Evolutionary conservation across 1,140 invertebrate species (phyloP), one percentile per base, ranked within the genome.

Genomic region (Heliothis subflexa): DNA sequence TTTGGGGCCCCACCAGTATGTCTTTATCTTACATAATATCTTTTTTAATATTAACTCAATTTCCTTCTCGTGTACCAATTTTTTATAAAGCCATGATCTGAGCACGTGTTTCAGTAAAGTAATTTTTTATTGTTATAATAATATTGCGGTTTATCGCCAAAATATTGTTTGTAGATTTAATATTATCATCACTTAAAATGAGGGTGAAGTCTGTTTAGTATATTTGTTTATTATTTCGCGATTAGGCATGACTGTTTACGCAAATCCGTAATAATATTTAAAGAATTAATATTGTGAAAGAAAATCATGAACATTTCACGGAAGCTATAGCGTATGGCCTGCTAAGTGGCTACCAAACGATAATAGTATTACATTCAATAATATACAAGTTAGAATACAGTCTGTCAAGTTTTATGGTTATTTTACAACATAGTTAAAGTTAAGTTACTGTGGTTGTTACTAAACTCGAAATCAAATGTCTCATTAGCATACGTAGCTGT

Each of bases 401-500:
- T 57, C 21, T 57, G 61, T 64, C 16, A 64, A n/a, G 45, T 47
- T 16, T 45, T 18, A 64, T 40, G n/a, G 62, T 49, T 25, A 49
- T 21, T 66, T 49, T 50, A 68, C 21, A 21, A 49, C 18, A 21
- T 13, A 50, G 11, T 68, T n/a, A 40, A 68, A 1, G 64, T 50
- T 11, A 68, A 49, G 12, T 68, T 7, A 68, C 5, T 3, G 12
- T 11, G 1, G n/a, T 47, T n/a, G 16, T 50, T 14, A 68, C 64
- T 11, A 49, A 68, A 68, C 64, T 50, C 47, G 47, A 68, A 49
- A 12, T 21, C 13, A 28, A 50, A 62, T n/a, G 59, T n/a, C 64
- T 68, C 40, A 68, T 68, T 68, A 25, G 47, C 64, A 68, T 68
- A 59, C 57, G 3, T 21, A 47, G 33, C n/a, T 16, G 64, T 52